Conservation (phyloP, 2,797 vertebrate genomes). For the Lepus townsendii region DNA sequence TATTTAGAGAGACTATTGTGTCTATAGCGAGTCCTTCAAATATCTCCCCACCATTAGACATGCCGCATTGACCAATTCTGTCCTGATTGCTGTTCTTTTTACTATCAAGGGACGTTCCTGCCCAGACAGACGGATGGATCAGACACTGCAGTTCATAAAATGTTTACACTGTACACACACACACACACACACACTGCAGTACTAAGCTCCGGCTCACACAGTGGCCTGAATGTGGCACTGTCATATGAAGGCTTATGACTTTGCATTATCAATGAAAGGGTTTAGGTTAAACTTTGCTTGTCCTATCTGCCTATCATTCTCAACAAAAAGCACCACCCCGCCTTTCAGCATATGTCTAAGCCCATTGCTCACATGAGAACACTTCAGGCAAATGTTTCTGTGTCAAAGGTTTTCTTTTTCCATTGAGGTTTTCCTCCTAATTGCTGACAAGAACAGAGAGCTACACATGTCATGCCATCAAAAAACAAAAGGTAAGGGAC, state of each 20-base stretch:
- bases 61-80: conserved; percentile 93
- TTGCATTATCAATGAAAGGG: conserved; percentile 89
- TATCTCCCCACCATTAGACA: conserved; percentile 94
- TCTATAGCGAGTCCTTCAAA: conserved; percentile 92
- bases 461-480: conserved; percentile 75
- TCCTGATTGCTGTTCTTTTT: conserved; percentile 92
- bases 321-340: conserved; percentile 82
- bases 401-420: conserved; percentile 83
- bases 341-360: conserved; percentile 75
- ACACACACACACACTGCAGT: conserved; percentile 87
- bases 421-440: conserved; percentile 83
- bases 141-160: conserved; percentile 93
- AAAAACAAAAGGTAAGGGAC: conserved; percentile 36
- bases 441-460: conserved; percentile 83
- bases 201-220: conserved; percentile 89
- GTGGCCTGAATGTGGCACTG: conserved; percentile 88
- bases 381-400: conserved; percentile 83
- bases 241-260: conserved; percentile 90
- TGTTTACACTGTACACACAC: conserved; percentile 91
- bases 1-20: conserved; percentile 94
- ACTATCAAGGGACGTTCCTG: conserved; percentile 91
- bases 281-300: conserved; percentile 89
- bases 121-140: conserved; percentile 93
- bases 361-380: conserved; percentile 83
- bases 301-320: conserved; percentile 85